Evolutionary conservation across 2,888 invertebrate genomes (phyloP), one percentile per base, ranked within the genome.

Genomic region (Thymelicus lineola): DNA sequence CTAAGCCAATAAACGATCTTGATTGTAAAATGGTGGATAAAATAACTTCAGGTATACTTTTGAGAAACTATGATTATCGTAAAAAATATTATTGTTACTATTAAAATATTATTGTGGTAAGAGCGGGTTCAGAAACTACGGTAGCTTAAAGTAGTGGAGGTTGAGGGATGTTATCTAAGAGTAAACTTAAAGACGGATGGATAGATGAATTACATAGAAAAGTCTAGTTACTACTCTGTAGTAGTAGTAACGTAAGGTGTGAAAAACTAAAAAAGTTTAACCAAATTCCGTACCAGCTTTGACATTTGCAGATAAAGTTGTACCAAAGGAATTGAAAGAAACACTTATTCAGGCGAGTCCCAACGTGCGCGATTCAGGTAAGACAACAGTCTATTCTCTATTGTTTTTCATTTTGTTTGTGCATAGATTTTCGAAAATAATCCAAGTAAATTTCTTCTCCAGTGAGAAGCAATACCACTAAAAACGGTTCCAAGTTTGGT

Each of bases 401-500:
- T 67, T 36, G 6, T 36, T 20, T 60, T 17, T 36, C 5, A 5
- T 50, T 50, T 50, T 50, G 9, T 17, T 7, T 53, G 5, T 20
- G 17, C 20, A 5, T 20, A 53, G 20, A 20, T 20, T 53, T 17
- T 20, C 53, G 12, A 53, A 53, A 65, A 42, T 65, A 65, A 65
- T 17, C 45, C 65, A 28, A 64, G n/a, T 64, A 12, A 67, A 53
- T 84, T 85, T 84, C 75, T 82, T 75, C 82, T 78, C 71, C 85
- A 87, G 87, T 75, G 75, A 76, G 73, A 73, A 72, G 74, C 71
- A 75, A 73, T 63, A 71, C 75, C 70, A 76, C 77, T 77, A 83
- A 78, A 74, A 76, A 75, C 62, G 79, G 77, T 72, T 86, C 87
- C 72, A 88, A 86, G 82, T 83, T 86, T 78, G 82, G 81, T 82